These are phyloP conservation scores for Gastracanthus pulcherrimus DNA, from an alignment of 2,888 invertebrate genomes.

Conservation along the genomic window DNA sequence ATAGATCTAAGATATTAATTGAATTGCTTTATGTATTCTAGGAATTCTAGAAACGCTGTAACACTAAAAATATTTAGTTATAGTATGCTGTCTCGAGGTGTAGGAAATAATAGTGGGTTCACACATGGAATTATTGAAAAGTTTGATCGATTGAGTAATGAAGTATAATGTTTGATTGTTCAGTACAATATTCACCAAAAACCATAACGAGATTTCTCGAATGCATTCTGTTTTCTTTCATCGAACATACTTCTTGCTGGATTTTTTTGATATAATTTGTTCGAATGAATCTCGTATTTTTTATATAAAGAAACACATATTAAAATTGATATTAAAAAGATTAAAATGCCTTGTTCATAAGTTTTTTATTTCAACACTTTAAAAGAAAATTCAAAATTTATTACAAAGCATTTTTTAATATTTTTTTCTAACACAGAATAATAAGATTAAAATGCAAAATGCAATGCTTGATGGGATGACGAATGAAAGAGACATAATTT, in stretches of 20 bases:
- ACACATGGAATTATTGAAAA: neutral
- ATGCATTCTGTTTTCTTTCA: neutral
- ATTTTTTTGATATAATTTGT: neutral
- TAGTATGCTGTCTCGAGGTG: no score
- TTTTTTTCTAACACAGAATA: slow-evolving; percentile 36
- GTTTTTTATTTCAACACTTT: neutral
- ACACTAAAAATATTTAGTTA: no score
- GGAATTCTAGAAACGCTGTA: neutral
- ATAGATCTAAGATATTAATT: no score
- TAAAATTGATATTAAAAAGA: neutral
- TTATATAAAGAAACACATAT: slow-evolving; percentile 3
- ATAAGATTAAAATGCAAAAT: slow-evolving; percentile 35
- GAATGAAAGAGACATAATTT: slow-evolving; percentile 54
- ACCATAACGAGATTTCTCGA: neutral
- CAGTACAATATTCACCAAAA: no score
- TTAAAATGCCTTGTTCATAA: neutral
- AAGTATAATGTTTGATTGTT: neutral
- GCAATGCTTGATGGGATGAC: slow-evolving; percentile 49
- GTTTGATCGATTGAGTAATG: neutral
- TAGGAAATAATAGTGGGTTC: no score
- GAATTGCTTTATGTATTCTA: neutral
- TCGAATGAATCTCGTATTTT: neutral
- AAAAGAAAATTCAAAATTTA: no score
- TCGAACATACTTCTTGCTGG: neutral
- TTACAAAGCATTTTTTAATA: neutral